A percentile compares a stretch with the other conserved stretches of the same genome.
Evolutionary conservation across 2,113 vertebrate species (phyloP).

Genomic region (Puma concolor): DNA sequence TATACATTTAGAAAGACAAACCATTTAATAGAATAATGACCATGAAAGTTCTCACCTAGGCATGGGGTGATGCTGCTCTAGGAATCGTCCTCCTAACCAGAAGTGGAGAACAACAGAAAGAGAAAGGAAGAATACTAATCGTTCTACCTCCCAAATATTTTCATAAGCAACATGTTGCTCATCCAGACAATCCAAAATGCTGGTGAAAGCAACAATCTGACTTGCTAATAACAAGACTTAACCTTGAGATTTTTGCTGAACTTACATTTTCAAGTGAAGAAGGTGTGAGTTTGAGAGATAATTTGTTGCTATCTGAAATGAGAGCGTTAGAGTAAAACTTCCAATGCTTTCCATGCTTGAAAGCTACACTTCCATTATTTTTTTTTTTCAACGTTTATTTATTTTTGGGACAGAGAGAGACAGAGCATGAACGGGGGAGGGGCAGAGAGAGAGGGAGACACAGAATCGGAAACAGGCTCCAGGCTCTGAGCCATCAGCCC

Average conservation of each 20-base stretch:
- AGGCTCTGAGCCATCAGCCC: too few species aligned
- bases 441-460: too few species aligned
- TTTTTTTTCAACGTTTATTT: too few species aligned
- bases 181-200: neutral
- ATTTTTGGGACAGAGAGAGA: too few species aligned
- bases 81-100: neutral
- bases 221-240: neutral
- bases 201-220: neutral
- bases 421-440: too few species aligned
- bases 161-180: neutral
- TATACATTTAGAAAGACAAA: neutral
- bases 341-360: slow-evolving; percentile 12
- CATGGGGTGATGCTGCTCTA: neutral
- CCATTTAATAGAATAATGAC: neutral
- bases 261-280: slow-evolving; percentile 51
- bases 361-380: neutral
- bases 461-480: too few species aligned
- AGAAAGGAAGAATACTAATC: neutral
- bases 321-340: neutral
- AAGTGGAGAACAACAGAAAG: neutral
- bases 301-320: neutral
- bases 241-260: neutral
- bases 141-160: neutral
- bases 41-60: neutral
- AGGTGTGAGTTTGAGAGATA: neutral